Evolutionary conservation across 1,140 invertebrate species (phyloP), one percentile per base, ranked within the genome.

Genomic region (Melipona quadrifasciata): DNA sequence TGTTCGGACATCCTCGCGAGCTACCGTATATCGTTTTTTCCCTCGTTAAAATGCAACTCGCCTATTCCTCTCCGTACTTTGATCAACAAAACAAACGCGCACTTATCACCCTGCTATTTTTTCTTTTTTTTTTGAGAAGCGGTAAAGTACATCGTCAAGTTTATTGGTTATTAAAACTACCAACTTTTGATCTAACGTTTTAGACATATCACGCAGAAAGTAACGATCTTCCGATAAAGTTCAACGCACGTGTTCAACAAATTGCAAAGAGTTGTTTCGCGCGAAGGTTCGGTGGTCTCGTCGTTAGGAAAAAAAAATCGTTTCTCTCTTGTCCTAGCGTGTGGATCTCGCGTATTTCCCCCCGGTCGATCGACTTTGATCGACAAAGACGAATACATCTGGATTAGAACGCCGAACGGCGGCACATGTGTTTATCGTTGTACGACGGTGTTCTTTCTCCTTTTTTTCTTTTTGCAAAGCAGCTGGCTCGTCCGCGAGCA

Each of bases 281-380:
- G n/a, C n/a, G n/a, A 51, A 51, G 5, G 24, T n/a, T n/a, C 1
- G 58, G 58, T n/a, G 39, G 39, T 47, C 39, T 47, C 24, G n/a
- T 0, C 11, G 39, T 47, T 1, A 4, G 3, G 0, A n/a, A n/a
- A 24, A 1, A 6, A 3, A 39, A 1, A 0, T 51, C 24, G 1
- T 65, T 19, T 2, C 21, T 31, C 5, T 2, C 12, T 4, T 24
- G 16, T 75, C 1, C n/a, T n/a, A 17, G 55, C 39, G 4, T 1
- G 16, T n/a, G 47, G 17, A 55, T 55, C 19, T 31, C 19, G 3
- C 1, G 11, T 73, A 8, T 21, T 21, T 24, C 4, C 21, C 0
- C 11, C 17, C 10, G 12, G n/a, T 14, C 24, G 39, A 47, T 61
- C 58, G 21, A 16, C 16, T 73, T 21, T 0, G n/a, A 58, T 34